These are phyloP conservation scores for Ctenochaetus hawaiiensis DNA, from an alignment of 2,797 vertebrate genomes.

Conservation along the genomic window DNA sequence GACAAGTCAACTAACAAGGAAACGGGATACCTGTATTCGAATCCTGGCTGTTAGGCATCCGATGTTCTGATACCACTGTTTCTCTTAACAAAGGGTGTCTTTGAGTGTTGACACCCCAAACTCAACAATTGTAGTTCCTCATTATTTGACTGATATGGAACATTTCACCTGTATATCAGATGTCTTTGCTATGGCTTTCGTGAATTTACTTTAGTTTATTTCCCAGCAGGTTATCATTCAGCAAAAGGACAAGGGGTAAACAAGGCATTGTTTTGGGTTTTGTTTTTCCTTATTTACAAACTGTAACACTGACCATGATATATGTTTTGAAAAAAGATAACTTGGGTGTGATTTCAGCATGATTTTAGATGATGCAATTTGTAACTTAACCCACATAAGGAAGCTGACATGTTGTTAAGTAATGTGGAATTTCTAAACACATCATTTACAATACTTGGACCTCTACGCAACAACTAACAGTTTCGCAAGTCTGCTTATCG, in stretches of 20 bases:
- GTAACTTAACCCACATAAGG: conserved; percentile 51
- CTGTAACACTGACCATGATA: conserved; percentile 22
- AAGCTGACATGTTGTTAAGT: conserved; percentile 67
- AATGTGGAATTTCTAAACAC: conserved; percentile 69
- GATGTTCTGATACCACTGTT: not conserved
- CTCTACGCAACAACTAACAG: conserved; percentile 69
- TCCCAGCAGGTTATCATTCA: conserved; percentile 66
- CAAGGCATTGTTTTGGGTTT: not conserved
- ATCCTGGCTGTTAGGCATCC: not conserved
- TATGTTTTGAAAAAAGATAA: conserved; percentile 38
- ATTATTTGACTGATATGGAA: not conserved
- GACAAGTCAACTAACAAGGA: conserved; percentile 41
- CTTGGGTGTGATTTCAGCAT: conserved; percentile 55
- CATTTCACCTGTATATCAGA: not conserved
- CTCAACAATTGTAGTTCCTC: conserved; percentile 5
- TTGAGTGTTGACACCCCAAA: not conserved
- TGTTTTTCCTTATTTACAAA: not conserved
- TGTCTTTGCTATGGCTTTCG: not conserved
- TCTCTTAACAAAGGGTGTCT: conserved; percentile 27
- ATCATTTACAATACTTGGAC: conserved; percentile 36
- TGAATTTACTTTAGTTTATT: conserved; percentile 52
- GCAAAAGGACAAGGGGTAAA: conserved; percentile 69
- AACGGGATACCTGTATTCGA: not conserved
- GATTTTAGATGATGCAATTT: conserved; percentile 53
- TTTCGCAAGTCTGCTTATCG: conserved; percentile 59